These are phyloP conservation scores for Pionites leucogaster DNA, from an alignment of 2,113 vertebrate genomes.

Conservation along the genomic window DNA sequence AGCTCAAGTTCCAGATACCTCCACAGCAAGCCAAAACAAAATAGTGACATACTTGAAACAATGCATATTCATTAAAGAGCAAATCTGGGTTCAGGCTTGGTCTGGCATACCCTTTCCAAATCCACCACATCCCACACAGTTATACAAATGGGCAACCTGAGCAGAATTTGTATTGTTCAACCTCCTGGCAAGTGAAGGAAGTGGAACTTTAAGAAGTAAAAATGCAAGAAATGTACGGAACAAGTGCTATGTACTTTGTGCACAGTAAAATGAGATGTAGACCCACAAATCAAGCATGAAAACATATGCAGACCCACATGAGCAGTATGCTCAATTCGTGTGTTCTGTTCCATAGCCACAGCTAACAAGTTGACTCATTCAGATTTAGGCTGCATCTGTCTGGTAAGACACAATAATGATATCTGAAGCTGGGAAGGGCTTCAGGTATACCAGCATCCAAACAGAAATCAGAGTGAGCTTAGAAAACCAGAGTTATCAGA, in stretches of 20 bases:
- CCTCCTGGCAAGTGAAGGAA: background rate
- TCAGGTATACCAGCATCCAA: background rate
- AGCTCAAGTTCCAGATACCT: background rate
- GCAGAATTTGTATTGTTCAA: background rate
- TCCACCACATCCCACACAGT: background rate
- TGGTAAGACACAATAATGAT: background rate
- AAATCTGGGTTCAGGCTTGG: background rate
- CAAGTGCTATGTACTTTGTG: background rate
- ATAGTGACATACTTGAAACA: background rate
- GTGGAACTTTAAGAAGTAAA: background rate
- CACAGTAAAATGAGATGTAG: background rate
- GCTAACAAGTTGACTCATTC: background rate
- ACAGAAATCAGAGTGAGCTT: background rate
- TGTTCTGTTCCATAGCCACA: background rate
- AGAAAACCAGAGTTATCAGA: background rate
- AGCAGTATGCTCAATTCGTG: background rate
- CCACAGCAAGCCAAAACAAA: background rate
- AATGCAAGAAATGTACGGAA: background rate
- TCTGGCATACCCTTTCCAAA: background rate
- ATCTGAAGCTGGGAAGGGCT: background rate
- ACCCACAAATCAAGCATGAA: background rate
- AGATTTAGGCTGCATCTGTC: background rate
- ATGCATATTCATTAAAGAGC: background rate
- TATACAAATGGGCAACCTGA: background rate
- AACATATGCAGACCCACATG: background rate